These are phyloP conservation scores for Cancer borealis DNA, from an alignment of 2,888 invertebrate genomes.

Conservation along the genomic window DNA sequence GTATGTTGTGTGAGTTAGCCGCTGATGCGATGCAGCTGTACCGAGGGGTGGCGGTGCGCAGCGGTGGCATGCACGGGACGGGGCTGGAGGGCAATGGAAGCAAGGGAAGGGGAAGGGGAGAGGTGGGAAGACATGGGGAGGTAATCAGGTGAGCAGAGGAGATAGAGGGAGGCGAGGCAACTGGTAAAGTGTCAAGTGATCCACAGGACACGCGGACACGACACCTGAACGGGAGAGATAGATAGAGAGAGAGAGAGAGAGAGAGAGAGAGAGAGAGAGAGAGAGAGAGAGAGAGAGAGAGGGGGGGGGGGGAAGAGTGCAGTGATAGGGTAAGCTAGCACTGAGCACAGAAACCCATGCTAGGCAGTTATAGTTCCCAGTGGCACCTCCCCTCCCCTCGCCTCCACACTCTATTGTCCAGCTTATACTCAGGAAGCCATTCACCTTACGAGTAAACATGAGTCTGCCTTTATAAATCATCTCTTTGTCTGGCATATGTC, in stretches of 20 bases:
- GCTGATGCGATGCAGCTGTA: not conserved
- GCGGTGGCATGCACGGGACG: not conserved
- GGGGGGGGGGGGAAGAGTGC: not conserved
- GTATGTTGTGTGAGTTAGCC: not conserved
- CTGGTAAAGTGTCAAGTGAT: not conserved
- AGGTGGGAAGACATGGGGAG: not conserved
- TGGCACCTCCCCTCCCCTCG: not conserved
- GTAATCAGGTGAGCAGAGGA: not conserved
- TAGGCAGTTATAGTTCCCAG: not conserved
- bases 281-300: conserved; percentile 14
- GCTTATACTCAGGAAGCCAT: not conserved
- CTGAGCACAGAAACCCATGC: not conserved
- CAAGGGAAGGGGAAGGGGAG: not conserved
- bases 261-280: conserved; percentile 15
- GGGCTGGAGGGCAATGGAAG: not conserved
- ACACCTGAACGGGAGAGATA: not conserved
- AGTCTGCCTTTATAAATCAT: not conserved
- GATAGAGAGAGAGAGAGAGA: not conserved
- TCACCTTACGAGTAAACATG: not conserved
- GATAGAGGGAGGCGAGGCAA: not conserved
- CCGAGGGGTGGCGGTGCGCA: not conserved
- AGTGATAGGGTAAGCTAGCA: not conserved
- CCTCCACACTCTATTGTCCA: not conserved
- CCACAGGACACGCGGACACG: not conserved
- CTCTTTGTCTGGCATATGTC: not conserved